phyloP scores from a whole-genome alignment of 1,140 invertebrate species.

The Eubasilissa regina region DNA sequence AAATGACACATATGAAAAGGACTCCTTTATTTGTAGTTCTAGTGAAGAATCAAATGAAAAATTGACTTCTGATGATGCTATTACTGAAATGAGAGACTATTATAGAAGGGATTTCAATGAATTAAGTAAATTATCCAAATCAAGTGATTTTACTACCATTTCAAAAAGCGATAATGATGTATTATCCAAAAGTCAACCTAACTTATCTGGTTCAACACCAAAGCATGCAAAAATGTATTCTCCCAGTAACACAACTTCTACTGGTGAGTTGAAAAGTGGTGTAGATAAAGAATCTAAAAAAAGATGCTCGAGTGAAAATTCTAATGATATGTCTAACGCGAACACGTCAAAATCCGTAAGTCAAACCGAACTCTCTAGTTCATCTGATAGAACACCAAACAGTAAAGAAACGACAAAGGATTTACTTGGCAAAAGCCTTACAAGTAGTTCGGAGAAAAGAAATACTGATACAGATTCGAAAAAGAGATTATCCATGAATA shows the following conservation, averaged over 20 bases:
- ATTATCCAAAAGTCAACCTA: neutral
- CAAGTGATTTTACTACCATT: neutral
- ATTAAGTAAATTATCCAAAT: conserved; percentile 4
- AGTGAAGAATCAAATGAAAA: conserved; percentile 43
- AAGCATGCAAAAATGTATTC: neutral
- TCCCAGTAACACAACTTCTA: neutral
- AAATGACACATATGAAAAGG: conserved; percentile 53
- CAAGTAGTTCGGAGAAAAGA: too few relatives aligned
- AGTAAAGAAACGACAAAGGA: too few relatives aligned
- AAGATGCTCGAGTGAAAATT: neutral
- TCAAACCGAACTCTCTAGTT: too few relatives aligned
- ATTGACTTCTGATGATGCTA: neutral
- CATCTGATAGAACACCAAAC: too few relatives aligned
- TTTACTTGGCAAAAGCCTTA: too few relatives aligned
- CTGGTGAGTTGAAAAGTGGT: neutral
- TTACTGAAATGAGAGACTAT: neutral
- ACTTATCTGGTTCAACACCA: conserved; percentile 18
- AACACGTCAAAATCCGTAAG: too few relatives aligned
- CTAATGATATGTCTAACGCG: too few relatives aligned
- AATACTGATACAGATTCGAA: neutral
- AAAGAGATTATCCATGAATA: conserved; percentile 9
- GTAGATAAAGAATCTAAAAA: neutral
- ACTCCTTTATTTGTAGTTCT: conserved; percentile 54
- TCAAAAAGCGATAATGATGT: neutral
- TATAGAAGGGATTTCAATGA: neutral